phyloP scores from a whole-genome alignment of 64 coral and sea anemone genomes.

The Porites lutea region DNA sequence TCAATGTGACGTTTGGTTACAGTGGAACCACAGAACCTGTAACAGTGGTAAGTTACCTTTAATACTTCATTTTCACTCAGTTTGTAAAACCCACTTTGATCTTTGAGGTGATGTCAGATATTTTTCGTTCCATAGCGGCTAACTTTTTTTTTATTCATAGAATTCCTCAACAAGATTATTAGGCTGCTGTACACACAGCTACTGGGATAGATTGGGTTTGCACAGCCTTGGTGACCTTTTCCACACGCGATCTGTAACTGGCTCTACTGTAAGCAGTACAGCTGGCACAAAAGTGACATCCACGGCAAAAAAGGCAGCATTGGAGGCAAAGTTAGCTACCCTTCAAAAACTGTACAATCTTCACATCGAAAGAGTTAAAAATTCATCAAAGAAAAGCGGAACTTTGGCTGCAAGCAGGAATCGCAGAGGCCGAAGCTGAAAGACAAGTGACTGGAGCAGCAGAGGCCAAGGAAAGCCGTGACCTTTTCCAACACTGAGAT shows the following conservation, averaged over 20 bases:
- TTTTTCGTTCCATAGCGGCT: no score
- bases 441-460: background rate
- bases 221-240: no score
- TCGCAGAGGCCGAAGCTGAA: background rate
- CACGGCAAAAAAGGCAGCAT: constrained; percentile 47
- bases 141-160: no score
- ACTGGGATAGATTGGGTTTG: no score
- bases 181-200: no score
- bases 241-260: background rate
- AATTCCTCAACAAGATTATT: no score
- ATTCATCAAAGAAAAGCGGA: background rate
- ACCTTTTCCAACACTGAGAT: background rate
- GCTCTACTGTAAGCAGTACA: constrained; percentile 7
- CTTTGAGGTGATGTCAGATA: no score
- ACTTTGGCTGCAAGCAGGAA: background rate
- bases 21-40: no score
- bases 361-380: constrained; percentile 60
- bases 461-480: background rate
- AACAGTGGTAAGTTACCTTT: no score
- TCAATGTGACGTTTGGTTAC: no score
- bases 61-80: no score
- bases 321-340: constrained; percentile 61
- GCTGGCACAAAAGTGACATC: constrained; percentile 55
- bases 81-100: no score
- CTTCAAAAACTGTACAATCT: constrained; percentile 63